A percentile compares a stretch with the other conserved stretches of the same genome.
These are phyloP conservation scores for Coracias cyanogaster DNA, from an alignment of 2,797 vertebrate genomes.

Conservation along the genomic window DNA sequence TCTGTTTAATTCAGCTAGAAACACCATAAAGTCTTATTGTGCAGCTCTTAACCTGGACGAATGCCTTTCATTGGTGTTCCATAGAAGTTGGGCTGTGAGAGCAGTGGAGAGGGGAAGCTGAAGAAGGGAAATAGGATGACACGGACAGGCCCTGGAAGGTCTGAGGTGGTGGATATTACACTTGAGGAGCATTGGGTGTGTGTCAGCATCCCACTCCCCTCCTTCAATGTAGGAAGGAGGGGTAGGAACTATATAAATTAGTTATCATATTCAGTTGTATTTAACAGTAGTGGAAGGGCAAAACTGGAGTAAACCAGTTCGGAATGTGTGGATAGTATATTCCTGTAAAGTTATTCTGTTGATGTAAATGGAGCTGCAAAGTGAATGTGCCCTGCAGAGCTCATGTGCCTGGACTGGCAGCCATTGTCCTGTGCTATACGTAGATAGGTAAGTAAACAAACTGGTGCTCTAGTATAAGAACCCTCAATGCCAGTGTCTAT, in stretches of 20 bases:
- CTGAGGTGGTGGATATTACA: background rate
- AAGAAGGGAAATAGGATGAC: background rate
- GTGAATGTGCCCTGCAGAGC: background rate
- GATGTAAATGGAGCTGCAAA: background rate
- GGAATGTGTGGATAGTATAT: background rate
- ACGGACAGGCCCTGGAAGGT: background rate
- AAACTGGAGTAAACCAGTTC: background rate
- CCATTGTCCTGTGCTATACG: rapidly evolving
- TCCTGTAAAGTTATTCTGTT: background rate
- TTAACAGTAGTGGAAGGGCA: background rate
- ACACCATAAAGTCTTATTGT: background rate
- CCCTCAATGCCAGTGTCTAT: rapidly evolving
- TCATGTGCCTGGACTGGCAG: rapidly evolving
- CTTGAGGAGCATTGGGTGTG: background rate
- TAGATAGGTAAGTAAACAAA: background rate
- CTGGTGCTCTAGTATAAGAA: background rate
- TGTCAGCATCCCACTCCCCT: background rate
- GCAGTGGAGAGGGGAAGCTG: background rate
- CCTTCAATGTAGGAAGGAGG: background rate
- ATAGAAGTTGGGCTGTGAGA: background rate
- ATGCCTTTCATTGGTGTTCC: background rate
- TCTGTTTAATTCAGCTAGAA: conserved; percentile 8
- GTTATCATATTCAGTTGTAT: background rate
- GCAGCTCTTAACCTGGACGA: background rate
- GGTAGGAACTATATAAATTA: background rate